phyloP scores from a whole-genome alignment of 2,888 invertebrate species.

The Parnassius smintheus region DNA sequence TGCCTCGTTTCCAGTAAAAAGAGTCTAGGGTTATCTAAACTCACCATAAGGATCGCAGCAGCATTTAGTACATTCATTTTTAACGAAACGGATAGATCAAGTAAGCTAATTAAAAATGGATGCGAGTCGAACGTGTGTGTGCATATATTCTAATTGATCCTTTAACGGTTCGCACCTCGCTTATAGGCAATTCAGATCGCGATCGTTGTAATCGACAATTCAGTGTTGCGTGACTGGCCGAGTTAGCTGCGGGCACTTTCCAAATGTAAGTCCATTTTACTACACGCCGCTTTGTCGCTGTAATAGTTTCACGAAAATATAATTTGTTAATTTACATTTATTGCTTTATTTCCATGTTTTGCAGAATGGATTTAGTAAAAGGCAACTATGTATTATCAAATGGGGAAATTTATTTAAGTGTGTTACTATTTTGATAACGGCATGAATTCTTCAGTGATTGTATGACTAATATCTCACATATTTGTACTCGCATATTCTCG shows the following conservation, averaged over 20 bases:
- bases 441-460: too few relatives aligned
- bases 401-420: too few relatives aligned
- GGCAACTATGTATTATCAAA: too few relatives aligned
- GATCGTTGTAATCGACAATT: slow-evolving; percentile 49
- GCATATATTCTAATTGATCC: slow-evolving; percentile 18
- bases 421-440: too few relatives aligned
- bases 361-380: neutral
- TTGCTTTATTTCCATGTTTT: neutral
- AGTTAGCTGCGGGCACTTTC: slow-evolving; percentile 52
- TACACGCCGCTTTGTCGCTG: slow-evolving; percentile 21
- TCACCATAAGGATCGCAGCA: too few relatives aligned
- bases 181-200: slow-evolving; percentile 44
- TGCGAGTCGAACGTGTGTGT: slow-evolving; percentile 7
- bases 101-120: neutral
- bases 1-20: too few relatives aligned
- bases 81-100: too few relatives aligned
- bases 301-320: slow-evolving; percentile 22
- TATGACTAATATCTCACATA: too few relatives aligned
- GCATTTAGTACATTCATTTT: too few relatives aligned
- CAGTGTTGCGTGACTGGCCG: slow-evolving; percentile 56
- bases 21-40: too few relatives aligned
- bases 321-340: slow-evolving; percentile 5
- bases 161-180: slow-evolving; percentile 31
- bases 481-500: too few relatives aligned
- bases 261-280: slow-evolving; percentile 52